Conservation (phyloP, 2,797 vertebrate species). For the Pipistrellus nathusii region DNA sequence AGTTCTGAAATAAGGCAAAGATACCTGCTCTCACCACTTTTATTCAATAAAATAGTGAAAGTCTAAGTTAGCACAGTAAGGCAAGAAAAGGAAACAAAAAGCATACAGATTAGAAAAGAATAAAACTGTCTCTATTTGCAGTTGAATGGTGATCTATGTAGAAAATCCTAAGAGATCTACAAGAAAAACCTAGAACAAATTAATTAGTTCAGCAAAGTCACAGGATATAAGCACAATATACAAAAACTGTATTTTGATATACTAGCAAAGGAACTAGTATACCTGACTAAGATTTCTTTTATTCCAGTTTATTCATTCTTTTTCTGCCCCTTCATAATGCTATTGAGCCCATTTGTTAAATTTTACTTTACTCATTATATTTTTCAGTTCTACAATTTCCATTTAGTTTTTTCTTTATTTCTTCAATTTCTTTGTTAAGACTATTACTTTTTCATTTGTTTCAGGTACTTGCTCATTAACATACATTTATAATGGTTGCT, state of each 20-base stretch:
- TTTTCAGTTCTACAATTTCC: constrained; percentile 49
- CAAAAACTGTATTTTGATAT: background rate
- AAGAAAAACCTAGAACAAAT: constrained; percentile 27
- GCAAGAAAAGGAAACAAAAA: constrained; percentile 39
- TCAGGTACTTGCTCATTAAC: background rate
- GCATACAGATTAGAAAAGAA: constrained; percentile 3
- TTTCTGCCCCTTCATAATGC: constrained; percentile 12
- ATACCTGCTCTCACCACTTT: background rate
- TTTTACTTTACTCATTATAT: constrained; percentile 44
- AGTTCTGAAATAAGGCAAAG: constrained; percentile 20
- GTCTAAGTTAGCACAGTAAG: background rate
- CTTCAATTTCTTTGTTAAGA: constrained; percentile 19
- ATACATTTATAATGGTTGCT: constrained; percentile 4
- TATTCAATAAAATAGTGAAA: background rate
- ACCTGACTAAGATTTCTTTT: constrained; percentile 32
- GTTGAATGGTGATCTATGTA: constrained; percentile 32
- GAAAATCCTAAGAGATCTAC: constrained; percentile 5
- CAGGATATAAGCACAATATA: background rate
- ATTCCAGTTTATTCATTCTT: constrained; percentile 18
- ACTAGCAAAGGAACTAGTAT: constrained; percentile 4
- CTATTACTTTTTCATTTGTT: constrained; percentile 6
- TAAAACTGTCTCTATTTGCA: constrained; percentile 10
- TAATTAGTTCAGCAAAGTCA: constrained; percentile 21
- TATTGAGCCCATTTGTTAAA: constrained; percentile 7
- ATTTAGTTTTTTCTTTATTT: constrained; percentile 42